Percentiles rank a stretch among this genome's conserved stretches.
phyloP scores from a whole-genome alignment of 2,888 invertebrate genomes.

The Pterostichus niger region DNA sequence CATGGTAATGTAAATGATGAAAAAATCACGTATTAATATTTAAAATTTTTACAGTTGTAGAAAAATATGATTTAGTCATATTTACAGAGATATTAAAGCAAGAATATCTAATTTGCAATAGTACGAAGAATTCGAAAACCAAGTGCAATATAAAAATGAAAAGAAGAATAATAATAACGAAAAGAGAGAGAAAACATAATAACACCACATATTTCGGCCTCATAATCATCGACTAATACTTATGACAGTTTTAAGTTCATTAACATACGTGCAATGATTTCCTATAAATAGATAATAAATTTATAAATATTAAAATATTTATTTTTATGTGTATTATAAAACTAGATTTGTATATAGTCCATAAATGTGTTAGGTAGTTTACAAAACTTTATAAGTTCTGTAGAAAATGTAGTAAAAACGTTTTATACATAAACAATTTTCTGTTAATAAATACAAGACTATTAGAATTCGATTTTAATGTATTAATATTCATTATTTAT shows the following conservation, averaged over 20 bases:
- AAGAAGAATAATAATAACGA: slow-evolving; percentile 6
- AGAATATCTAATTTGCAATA: slow-evolving; percentile 37
- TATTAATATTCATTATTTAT: slow-evolving; percentile 43
- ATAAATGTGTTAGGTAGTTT: slow-evolving; percentile 56
- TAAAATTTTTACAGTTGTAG: too few relatives aligned
- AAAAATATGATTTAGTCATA: slow-evolving; percentile 27
- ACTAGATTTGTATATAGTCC: slow-evolving; percentile 65
- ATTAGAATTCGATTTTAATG: slow-evolving; percentile 39
- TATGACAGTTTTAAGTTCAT: slow-evolving; percentile 45
- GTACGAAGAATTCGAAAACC: slow-evolving; percentile 8
- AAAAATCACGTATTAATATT: too few relatives aligned
- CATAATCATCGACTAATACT: slow-evolving; percentile 45
- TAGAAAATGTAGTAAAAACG: slow-evolving; percentile 53
- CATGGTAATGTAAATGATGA: too few relatives aligned
- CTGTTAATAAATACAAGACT: slow-evolving; percentile 39
- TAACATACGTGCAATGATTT: slow-evolving; percentile 62
- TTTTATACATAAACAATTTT: slow-evolving; percentile 56
- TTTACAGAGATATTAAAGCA: slow-evolving; percentile 18
- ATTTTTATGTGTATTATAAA: slow-evolving; percentile 65
- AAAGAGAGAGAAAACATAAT: slow-evolving; percentile 9
- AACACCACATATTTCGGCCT: slow-evolving; percentile 60
- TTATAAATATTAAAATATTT: slow-evolving; percentile 63
- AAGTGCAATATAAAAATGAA: slow-evolving; percentile 41
- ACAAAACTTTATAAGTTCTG: slow-evolving; percentile 50
- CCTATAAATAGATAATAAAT: slow-evolving; percentile 65